Percentiles rank a stretch among this genome's conserved stretches.
Conservation (phyloP, 1,140 invertebrate genomes). For the Yoshiicerus persimilis region DNA sequence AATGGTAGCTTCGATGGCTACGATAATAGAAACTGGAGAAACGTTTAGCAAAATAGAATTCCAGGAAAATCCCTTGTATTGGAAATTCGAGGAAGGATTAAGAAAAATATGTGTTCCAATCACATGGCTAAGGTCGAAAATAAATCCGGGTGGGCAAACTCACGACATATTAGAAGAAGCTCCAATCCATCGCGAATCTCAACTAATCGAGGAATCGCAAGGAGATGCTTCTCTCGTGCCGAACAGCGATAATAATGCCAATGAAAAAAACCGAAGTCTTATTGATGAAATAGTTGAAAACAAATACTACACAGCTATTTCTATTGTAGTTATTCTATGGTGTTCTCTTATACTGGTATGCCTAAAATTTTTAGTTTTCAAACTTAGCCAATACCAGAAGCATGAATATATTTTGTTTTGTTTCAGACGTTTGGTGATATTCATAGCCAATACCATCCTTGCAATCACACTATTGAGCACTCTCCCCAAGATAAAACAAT, state of each 20-base stretch:
- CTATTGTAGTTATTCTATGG: not conserved
- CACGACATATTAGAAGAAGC: not conserved
- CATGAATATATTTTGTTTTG: not conserved
- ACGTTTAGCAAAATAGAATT: not conserved
- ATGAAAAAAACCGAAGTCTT: not conserved
- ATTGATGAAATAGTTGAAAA: not conserved
- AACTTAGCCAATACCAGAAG: too few relatives aligned
- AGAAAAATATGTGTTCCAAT: not conserved
- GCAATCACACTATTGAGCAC: not conserved
- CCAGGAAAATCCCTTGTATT: not conserved
- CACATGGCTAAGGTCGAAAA: not conserved
- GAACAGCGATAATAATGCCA: not conserved
- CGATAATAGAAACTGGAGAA: not conserved
- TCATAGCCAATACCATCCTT: not conserved
- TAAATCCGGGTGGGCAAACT: not conserved
- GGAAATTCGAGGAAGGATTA: not conserved
- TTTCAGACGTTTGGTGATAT: not conserved
- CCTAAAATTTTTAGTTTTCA: not conserved
- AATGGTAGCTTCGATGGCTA: not conserved
- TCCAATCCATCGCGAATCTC: not conserved
- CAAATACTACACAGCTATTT: not conserved
- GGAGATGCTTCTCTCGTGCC: not conserved
- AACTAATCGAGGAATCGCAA: not conserved
- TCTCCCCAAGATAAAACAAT: not conserved
- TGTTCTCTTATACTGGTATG: not conserved